phyloP scores from a whole-genome alignment of 2,888 invertebrate species.

The Rhingia campestris region DNA sequence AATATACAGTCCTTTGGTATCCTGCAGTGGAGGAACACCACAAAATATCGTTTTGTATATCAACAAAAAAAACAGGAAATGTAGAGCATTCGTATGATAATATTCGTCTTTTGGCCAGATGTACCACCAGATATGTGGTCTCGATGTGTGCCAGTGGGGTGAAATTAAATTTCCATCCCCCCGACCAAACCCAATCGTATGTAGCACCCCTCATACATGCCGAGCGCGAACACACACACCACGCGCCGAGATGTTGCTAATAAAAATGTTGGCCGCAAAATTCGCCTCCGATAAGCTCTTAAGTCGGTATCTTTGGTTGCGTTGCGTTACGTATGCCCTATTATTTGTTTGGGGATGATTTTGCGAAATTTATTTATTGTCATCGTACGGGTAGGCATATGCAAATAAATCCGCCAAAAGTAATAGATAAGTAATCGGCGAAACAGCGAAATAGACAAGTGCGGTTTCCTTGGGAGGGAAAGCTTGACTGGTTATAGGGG shows the following conservation, averaged over 20 bases:
- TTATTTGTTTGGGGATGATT: constrained; percentile 26
- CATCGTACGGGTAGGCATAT: constrained; percentile 73
- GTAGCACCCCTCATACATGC: background rate
- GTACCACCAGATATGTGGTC: constrained; percentile 66
- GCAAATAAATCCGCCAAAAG: constrained; percentile 74
- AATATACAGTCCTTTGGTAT: constrained; percentile 39
- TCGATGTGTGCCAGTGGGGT: constrained; percentile 45
- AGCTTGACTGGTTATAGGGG: background rate
- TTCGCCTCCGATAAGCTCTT: constrained; percentile 71
- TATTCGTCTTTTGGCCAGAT: constrained; percentile 63
- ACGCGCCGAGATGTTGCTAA: constrained; percentile 60
- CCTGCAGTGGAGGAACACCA: constrained; percentile 24
- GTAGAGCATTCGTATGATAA: constrained; percentile 70
- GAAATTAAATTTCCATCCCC: constrained; percentile 43
- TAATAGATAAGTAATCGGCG: constrained; percentile 74
- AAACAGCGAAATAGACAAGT: constrained; percentile 66
- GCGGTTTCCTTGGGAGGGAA: constrained; percentile 21
- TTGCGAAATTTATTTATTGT: constrained; percentile 69
- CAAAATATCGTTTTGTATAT: constrained; percentile 33
- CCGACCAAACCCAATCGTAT: background rate
- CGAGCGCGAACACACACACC: background rate
- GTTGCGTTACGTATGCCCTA: constrained; percentile 7
- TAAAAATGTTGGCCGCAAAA: constrained; percentile 71
- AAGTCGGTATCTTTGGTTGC: constrained; percentile 56
- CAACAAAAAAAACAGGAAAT: constrained; percentile 40